Base-by-base conservation (phyloP, 35 echinoderm and acorn worm genomes). In the Nesometra sesokonis region DNA sequence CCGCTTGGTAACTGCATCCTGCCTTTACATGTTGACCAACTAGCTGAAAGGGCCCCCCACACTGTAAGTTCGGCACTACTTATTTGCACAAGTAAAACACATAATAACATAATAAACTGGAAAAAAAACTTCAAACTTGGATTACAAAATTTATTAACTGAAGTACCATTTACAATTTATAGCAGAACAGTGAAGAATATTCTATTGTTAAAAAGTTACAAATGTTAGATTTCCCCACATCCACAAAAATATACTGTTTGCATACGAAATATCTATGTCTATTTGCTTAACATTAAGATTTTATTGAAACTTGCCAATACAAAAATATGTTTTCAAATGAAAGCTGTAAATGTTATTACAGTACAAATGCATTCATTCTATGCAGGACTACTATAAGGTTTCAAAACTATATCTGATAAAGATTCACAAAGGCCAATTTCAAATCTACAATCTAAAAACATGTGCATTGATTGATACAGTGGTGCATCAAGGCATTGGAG, bases 91-190 rank as follows among this genome's bases (percentile, higher is more conserved):
- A n/a, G n/a, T n/a, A n/a, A n/a, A n/a, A n/a, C n/a, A n/a, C n/a
- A n/a, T n/a, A n/a, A n/a, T 67, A 67, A 67, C 52, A 67, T 2
- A 11, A 67, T 67, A 27, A 9, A 67, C 23, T 19, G 8, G 52
- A 67, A 67, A 67, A 5, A 67, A 19, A 67, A 27, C 9, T 67
- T 67, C 21, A 67, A 67, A 27, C 23, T 67, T 67, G 52, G 52
- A 67, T 67, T 67, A 67, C 52, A 67, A 67, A 67, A 67, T 67
- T 67, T 67, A 67, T 67, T 67, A 67, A 67, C 52, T 67, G 52
- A 67, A 17, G 8, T 67, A 67, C 52, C 52, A 67, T 67, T 11
- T 67, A 67, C 52, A 67, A 27, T 67, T 5, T 67, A 67, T 67
- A 67, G 52, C 21, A 67, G 52, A 67, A 67, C 52, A 67, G 52